Base-by-base conservation (phyloP, 1,140 invertebrate species). In the Caerostris darwini region DNA sequence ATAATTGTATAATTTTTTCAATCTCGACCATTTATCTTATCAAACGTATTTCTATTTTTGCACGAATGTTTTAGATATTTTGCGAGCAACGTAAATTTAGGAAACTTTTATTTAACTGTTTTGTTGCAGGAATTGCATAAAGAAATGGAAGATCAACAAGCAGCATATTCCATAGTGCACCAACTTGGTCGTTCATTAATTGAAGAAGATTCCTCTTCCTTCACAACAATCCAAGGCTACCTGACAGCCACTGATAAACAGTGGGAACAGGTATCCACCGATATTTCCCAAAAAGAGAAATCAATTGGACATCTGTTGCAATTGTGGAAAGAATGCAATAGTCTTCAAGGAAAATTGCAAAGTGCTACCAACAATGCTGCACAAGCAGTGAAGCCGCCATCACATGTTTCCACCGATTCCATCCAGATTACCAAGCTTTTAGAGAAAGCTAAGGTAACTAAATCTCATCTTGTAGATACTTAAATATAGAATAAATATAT, bases 131-230 rank as follows among this genome's bases (percentile, higher is more conserved):
- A 71, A 54, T 8, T 94, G 8, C 90, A 85, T 17, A 53, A 10
- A 87, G 92, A 94, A 85, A 86, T 94, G 59, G 91, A 91, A 5
- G 50, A 67, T n/a, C 90, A 94, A 17, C 57, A 58, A n/a, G 5
- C 85, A n/a, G 8, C 64, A 54, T 77, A 89, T n/a, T 77, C 71
- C 12, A 58, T 90, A 58, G 34, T 98, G 2, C 97, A 97, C 61
- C 97, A 97, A 95, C 97, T 98, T 96, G 98, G 98, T 2, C 96
- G 97, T 34, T 96, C 97, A 87, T 96, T 98, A 64, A 97, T 98
- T 97, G 97, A 97, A 95, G 97, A 98, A 96, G 98, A 98, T 96
- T 97, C 98, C 94, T 97, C 97, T 56, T 98, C 97, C 95, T 97
- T 97, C 95, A 97, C 97, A 5, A 97, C 97, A 4, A 97, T 98